A percentile compares a stretch with the other conserved stretches of the same genome.
phyloP scores from a whole-genome alignment of 2,797 vertebrate genomes.

The Iguana delicatissima region DNA sequence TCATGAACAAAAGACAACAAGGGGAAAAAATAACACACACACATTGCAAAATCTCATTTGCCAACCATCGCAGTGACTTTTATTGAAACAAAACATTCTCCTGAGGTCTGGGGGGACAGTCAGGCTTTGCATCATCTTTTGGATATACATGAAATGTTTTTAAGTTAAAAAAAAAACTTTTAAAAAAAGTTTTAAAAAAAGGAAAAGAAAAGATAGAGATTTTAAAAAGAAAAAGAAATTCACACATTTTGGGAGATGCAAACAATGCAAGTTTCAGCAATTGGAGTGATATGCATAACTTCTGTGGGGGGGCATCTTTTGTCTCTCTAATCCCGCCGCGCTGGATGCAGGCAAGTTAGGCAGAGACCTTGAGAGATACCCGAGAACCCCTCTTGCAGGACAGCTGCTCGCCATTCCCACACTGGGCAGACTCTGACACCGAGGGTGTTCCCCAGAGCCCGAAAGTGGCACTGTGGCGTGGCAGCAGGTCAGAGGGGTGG shows the following conservation, averaged over 20 bases:
- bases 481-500: slow-evolving; percentile 33
- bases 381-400: not conserved
- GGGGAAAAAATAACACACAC: not conserved
- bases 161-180: slow-evolving; percentile 6
- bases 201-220: not conserved
- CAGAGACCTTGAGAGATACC: slow-evolving; percentile 16
- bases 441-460: slow-evolving; percentile 51
- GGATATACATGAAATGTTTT: not conserved
- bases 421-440: slow-evolving; percentile 79
- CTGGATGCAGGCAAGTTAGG: slow-evolving; percentile 39
- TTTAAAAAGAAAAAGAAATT: not conserved
- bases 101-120: not conserved
- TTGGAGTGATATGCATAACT: accelerated
- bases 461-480: not conserved
- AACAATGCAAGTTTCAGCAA: not conserved
- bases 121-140: not conserved
- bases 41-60: not conserved
- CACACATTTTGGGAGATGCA: not conserved
- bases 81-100: slow-evolving; percentile 11
- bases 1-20: not conserved
- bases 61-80: not conserved
- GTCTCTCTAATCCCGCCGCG: not conserved
- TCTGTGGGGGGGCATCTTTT: no score
- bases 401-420: slow-evolving; percentile 50
- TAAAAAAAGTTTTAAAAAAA: no score